Base-by-base conservation (phyloP, 2,888 invertebrate genomes). In the Corythucha ciliata region DNA sequence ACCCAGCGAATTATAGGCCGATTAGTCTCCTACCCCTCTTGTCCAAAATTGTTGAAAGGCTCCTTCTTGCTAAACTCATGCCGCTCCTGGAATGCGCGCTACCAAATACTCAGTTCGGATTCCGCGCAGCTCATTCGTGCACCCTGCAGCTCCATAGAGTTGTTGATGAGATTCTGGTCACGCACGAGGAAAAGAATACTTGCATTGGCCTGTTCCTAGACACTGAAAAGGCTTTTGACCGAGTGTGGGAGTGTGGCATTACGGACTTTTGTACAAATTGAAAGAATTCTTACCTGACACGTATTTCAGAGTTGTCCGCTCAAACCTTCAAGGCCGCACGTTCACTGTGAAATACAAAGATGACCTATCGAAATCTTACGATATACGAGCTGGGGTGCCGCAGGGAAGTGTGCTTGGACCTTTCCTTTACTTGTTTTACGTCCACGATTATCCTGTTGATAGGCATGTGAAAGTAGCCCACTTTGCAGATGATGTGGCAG, bases 321-420 rank as follows among this genome's bases (percentile, higher is more conserved):
- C 36, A n/a, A 14, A 36, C 14, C 36, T 36, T 8, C 7, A 8
- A 7, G 14, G 16, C 16, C 36, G 36, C 14, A 45, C 33, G 4
- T 45, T 32, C 33, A 22, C 32, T n/a, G 42, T 42, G 18, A 42
- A 14, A 20, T 33, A 33, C 33, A 22, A 33, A 20, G 45, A 33
- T 21, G 45, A 32, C 33, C n/a, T 14, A 5, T 45, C 45, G 18
- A 18, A 21, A 6, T 33, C 45, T 21, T 21, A 45, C 45, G 1
- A 2, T 10, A 33, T 45, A 5, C n/a, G 7, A 21, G 33, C 29
- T 3, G 33, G 45, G 6, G 45, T 33, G 2, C 45, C 45, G n/a
- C 45, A 45, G 33, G 33, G 45, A 21, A 45, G 45, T 24, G 33
- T 42, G 12, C 21, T 42, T 12, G 42, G 42, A 29, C 42, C 42